Evolutionary conservation across 1,140 invertebrate genomes (phyloP).

Genomic region (Plectus sambesii): DNA sequence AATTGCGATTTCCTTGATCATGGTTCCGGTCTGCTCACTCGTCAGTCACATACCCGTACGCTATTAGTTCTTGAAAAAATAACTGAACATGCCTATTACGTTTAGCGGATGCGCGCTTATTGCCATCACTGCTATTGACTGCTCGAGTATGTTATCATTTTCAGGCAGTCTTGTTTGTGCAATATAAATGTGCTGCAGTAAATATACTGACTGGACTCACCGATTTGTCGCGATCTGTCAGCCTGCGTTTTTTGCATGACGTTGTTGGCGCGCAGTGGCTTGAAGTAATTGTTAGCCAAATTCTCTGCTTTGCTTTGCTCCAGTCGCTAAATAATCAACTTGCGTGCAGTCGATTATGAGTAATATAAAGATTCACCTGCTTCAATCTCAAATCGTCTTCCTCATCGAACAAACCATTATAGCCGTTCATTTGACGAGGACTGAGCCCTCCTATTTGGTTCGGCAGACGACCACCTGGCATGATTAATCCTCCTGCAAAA

Average conservation of each 20-base stretch:
- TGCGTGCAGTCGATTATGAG: constrained; percentile 10
- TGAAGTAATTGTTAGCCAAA: constrained; percentile 61
- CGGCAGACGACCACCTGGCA: constrained; percentile 4
- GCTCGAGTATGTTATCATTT: constrained; percentile 16
- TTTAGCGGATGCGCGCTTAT: constrained; percentile 19
- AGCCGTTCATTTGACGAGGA: background rate
- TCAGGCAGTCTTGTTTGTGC: constrained; percentile 10
- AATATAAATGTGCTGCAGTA: constrained; percentile 11
- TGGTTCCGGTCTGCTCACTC: too few relatives aligned
- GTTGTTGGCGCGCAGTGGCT: constrained; percentile 47
- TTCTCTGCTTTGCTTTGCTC: constrained; percentile 55
- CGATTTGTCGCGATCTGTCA: constrained; percentile 17
- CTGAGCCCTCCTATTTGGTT: background rate
- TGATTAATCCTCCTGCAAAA: background rate
- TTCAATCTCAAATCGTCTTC: constrained; percentile 8
- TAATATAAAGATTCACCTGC: constrained; percentile 13
- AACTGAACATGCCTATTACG: constrained; percentile 17
- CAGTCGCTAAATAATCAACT: constrained; percentile 51
- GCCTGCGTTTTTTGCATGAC: constrained; percentile 29
- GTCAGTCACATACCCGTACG: background rate
- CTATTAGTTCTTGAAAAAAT: background rate
- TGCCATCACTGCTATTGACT: constrained; percentile 19
- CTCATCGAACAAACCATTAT: background rate
- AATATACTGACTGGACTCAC: constrained; percentile 4
- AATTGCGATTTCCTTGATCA: too few relatives aligned